Percentiles rank a stretch among this genome's conserved stretches.
Evolutionary conservation across 2,888 invertebrate species (phyloP).

Genomic region (Ferdinandea cuprea): DNA sequence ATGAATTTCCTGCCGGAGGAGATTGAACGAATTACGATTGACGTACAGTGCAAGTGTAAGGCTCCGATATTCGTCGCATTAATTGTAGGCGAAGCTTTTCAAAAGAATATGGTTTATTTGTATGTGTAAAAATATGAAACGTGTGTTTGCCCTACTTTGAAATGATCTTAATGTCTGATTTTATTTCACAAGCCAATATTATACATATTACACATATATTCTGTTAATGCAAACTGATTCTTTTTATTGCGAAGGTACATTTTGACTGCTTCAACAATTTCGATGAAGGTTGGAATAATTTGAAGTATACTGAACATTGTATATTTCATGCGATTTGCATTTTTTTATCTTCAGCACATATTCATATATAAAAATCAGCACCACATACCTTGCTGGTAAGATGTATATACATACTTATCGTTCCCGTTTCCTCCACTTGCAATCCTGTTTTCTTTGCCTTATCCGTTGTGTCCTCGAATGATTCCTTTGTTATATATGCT

Average conservation of each 20-base stretch:
- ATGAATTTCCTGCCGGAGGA: too few relatives aligned
- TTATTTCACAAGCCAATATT: too few relatives aligned
- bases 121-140: neutral
- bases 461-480: neutral
- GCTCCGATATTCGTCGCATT: too few relatives aligned
- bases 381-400: neutral
- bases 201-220: neutral
- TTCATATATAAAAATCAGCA: too few relatives aligned
- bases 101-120: neutral
- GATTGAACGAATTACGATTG: too few relatives aligned
- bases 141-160: neutral
- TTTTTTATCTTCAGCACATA: neutral
- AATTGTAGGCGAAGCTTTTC: neutral
- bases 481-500: neutral
- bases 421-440: neutral
- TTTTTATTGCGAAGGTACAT: neutral
- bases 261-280: neutral
- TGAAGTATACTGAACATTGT: neutral
- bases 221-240: neutral
- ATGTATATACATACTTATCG: neutral
- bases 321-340: too few relatives aligned
- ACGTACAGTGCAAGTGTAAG: too few relatives aligned
- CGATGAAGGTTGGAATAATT: neutral
- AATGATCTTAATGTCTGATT: too few relatives aligned
- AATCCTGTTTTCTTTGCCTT: neutral